Conservation (phyloP, 2,797 vertebrate genomes). For the Gymnocypris eckloni region DNA sequence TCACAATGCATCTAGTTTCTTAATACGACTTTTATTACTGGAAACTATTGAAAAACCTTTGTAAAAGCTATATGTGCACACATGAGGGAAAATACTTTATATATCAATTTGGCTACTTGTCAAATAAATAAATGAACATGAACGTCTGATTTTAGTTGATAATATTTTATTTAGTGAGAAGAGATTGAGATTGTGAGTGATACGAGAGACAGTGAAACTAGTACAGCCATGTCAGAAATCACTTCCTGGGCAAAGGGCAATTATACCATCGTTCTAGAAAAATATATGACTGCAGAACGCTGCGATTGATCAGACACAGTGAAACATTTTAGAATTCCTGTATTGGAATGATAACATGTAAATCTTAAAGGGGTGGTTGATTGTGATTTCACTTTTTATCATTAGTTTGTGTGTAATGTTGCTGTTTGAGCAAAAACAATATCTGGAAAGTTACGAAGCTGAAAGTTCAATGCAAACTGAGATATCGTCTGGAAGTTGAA, state of each 20-base stretch:
- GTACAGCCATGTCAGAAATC: not conserved
- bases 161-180: conserved; percentile 14
- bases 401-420: no score
- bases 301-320: conserved; percentile 10
- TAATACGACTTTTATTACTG: not conserved
- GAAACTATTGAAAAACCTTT: no score
- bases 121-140: not conserved
- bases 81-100: not conserved
- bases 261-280: conserved; percentile 10
- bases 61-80: not conserved
- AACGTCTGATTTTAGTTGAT: not conserved
- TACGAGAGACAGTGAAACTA: not conserved
- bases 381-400: no score
- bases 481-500: no score
- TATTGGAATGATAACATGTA: not conserved
- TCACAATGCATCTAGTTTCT: not conserved
- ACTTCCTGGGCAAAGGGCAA: not conserved
- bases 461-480: no score
- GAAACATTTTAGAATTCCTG: not conserved
- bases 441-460: no score
- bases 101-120: not conserved
- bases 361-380: no score
- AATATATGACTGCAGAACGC: conserved; percentile 16
- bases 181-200: not conserved
- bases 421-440: no score